Evolutionary conservation across 2,888 invertebrate genomes (phyloP).

Genomic region (Odontocolon sp.): DNA sequence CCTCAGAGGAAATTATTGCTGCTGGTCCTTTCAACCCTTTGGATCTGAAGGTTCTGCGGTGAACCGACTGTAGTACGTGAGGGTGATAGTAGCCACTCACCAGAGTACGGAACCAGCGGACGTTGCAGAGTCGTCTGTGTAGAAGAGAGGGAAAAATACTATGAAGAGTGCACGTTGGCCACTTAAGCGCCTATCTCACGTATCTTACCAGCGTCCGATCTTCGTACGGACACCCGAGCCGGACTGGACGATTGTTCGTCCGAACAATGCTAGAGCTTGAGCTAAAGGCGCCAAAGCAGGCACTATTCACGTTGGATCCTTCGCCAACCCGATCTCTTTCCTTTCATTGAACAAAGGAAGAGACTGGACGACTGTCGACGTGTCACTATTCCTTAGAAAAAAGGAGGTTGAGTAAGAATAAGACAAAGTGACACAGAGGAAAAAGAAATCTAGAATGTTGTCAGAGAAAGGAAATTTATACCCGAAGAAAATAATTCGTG

Average conservation of each 20-base stretch:
- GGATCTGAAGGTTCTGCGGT: background rate
- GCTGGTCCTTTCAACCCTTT: background rate
- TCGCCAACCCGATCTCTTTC: constrained; percentile 7
- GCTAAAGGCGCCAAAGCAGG: background rate
- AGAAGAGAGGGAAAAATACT: background rate
- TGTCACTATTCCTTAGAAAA: constrained; percentile 5
- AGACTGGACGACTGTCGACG: constrained; percentile 18
- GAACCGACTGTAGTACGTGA: background rate
- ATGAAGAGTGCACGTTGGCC: constrained; percentile 36
- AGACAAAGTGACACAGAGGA: background rate
- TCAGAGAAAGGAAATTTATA: too few relatives aligned
- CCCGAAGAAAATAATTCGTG: too few relatives aligned
- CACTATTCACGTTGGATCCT: constrained; percentile 20
- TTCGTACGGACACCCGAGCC: constrained; percentile 67
- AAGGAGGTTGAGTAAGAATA: too few relatives aligned
- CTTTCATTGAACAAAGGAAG: constrained; percentile 33
- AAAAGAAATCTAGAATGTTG: too few relatives aligned
- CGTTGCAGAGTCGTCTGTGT: background rate
- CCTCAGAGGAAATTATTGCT: background rate
- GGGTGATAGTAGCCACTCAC: background rate
- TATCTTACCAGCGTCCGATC: constrained; percentile 68
- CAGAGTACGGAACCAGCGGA: too few relatives aligned
- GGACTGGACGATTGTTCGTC: constrained; percentile 69
- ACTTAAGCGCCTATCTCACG: constrained; percentile 70
- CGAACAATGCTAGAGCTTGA: constrained; percentile 65